Evolutionary conservation across 2,113 vertebrate species (phyloP).

Genomic region (Dolichotis patagonum): DNA sequence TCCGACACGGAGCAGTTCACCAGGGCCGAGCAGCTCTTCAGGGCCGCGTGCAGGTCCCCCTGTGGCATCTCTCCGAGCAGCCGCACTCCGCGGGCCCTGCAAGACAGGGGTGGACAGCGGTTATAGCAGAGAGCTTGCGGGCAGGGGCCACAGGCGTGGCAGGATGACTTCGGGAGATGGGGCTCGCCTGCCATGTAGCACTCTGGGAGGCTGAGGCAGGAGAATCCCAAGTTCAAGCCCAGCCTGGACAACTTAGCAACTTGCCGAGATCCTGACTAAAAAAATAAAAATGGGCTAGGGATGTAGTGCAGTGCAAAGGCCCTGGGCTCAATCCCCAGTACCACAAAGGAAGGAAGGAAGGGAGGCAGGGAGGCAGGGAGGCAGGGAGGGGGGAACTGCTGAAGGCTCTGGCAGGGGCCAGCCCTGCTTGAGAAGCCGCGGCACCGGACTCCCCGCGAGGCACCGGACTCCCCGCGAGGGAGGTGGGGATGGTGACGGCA

Average conservation of each 20-base stretch:
- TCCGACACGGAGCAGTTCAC: constrained; percentile 96
- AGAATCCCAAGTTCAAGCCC: neutral
- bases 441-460: too few relatives aligned
- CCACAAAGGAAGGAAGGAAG: neutral
- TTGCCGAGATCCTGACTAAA: neutral
- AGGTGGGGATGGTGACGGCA: too few relatives aligned
- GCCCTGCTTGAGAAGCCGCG: neutral
- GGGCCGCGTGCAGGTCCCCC: constrained; percentile 91
- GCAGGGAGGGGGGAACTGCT: too few relatives aligned
- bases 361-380: neutral
- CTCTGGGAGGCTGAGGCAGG: neutral
- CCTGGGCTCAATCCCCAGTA: neutral
- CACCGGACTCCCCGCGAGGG: too few relatives aligned
- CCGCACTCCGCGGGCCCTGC: constrained; percentile 91
- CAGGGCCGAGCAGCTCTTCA: constrained; percentile 90
- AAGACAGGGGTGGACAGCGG: neutral
- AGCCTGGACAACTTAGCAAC: neutral
- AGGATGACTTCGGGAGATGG: too few relatives aligned
- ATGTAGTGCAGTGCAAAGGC: neutral
- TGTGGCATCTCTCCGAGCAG: constrained; percentile 90
- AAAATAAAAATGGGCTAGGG: neutral
- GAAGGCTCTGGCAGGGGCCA: neutral
- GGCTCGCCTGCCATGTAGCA: neutral
- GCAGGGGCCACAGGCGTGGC: rapidly evolving
- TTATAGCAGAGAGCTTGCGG: rapidly evolving